These are phyloP conservation scores for Calliphora vicina DNA, from an alignment of 1,140 invertebrate genomes.

Conservation along the genomic window DNA sequence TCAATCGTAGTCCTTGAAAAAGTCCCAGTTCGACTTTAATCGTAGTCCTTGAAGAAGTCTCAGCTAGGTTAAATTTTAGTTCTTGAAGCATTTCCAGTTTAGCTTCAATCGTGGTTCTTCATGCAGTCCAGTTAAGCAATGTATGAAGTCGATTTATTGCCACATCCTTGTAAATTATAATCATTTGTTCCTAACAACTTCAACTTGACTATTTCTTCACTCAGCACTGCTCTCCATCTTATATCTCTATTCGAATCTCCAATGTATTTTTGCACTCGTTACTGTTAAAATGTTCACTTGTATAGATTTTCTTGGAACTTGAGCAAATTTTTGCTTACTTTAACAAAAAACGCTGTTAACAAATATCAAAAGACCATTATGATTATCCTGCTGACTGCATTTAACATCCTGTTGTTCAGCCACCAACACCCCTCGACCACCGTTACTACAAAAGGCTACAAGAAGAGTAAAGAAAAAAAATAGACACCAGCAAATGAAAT, in stretches of 20 bases:
- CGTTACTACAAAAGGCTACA: not conserved
- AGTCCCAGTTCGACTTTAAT: no score
- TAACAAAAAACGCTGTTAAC: not conserved
- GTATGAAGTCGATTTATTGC: no score
- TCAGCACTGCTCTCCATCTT: no score
- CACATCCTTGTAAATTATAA: no score
- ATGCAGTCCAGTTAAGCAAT: no score
- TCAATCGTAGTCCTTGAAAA: no score
- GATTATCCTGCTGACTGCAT: constrained; percentile 34
- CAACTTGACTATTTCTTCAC: no score
- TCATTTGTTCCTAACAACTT: no score
- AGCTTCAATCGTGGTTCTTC: no score
- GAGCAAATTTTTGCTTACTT: not conserved
- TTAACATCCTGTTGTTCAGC: constrained; percentile 16
- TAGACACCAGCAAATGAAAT: constrained; percentile 28
- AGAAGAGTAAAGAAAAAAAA: not conserved
- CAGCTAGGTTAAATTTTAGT: no score
- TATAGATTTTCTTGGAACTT: not conserved
- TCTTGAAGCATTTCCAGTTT: no score
- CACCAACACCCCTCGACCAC: not conserved
- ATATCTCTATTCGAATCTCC: not conserved
- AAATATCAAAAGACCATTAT: constrained; percentile 22
- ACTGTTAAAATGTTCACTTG: not conserved
- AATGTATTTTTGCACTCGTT: not conserved
- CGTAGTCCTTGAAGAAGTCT: no score